Evolutionary conservation across 2,797 vertebrate genomes (phyloP).

Genomic region (Choloepus didactylus): DNA sequence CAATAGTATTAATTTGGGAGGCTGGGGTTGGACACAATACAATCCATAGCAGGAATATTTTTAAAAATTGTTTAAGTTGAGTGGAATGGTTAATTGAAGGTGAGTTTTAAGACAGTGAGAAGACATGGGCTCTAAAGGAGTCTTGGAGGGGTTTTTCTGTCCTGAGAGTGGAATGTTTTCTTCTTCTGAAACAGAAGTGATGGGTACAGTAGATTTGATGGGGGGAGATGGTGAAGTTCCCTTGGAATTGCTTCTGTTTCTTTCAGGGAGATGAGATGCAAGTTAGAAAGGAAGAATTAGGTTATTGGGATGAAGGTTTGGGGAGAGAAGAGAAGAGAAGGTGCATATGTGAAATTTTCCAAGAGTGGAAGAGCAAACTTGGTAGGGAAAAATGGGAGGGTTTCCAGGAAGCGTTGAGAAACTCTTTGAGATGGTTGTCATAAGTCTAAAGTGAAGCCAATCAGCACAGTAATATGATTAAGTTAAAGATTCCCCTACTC

Average conservation of each 20-base stretch:
- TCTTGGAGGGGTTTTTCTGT: background rate
- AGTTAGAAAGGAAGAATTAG: background rate
- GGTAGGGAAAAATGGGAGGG: background rate
- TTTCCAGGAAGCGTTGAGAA: background rate
- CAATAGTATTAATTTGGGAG: too few relatives aligned
- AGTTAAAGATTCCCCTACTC: background rate
- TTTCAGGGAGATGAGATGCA: background rate
- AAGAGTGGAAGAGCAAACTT: background rate
- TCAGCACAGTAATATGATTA: background rate
- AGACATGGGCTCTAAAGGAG: background rate
- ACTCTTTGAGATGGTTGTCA: background rate
- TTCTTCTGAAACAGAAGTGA: background rate
- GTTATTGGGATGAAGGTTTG: background rate
- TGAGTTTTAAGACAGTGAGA: background rate
- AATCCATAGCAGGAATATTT: too few relatives aligned
- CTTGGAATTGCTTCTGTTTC: background rate
- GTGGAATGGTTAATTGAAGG: background rate
- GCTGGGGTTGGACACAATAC: too few relatives aligned
- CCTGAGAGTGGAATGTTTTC: background rate
- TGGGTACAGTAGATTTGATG: background rate
- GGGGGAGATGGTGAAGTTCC: background rate
- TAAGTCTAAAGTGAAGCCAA: background rate
- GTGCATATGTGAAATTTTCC: background rate
- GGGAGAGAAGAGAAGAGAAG: background rate
- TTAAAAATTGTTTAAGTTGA: background rate